Percentiles rank a stretch among this genome's conserved stretches.
Conservation (phyloP, 2,888 invertebrate genomes). For the Oscheius sp. region DNA sequence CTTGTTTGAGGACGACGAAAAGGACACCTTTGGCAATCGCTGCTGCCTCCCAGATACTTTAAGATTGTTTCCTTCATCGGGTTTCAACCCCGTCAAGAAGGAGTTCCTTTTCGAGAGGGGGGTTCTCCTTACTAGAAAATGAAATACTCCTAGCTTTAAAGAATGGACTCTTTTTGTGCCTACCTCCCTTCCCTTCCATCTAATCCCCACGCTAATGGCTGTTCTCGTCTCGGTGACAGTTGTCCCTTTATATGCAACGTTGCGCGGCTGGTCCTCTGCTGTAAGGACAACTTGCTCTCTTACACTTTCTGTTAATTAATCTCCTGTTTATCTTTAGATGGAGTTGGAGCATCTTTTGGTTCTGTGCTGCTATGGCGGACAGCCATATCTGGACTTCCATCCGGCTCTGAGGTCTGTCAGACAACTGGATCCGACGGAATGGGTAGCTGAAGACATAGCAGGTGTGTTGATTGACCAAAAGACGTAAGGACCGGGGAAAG, state of each 20-base stretch:
- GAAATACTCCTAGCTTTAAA: not conserved
- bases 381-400: slow-evolving; percentile 53
- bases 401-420: slow-evolving; percentile 9
- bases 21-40: not conserved
- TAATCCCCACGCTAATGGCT: slow-evolving; percentile 15
- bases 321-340: slow-evolving; percentile 2
- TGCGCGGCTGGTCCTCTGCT: slow-evolving; percentile 9
- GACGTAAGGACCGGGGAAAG: too few relatives aligned
- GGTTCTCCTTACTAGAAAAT: not conserved
- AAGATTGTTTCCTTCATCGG: not conserved
- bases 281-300: not conserved
- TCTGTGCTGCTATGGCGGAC: slow-evolving; percentile 53
- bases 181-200: slow-evolving; percentile 4
- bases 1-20: slow-evolving; percentile 5
- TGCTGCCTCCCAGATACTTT: not conserved
- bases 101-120: not conserved
- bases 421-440: slow-evolving; percentile 41
- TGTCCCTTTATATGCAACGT: slow-evolving; percentile 33
- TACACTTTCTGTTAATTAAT: slow-evolving; percentile 9
- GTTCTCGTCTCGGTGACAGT: slow-evolving; percentile 12
- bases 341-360: slow-evolving; percentile 45
- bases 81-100: not conserved
- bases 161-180: slow-evolving; percentile 3
- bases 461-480: slow-evolving; percentile 1
- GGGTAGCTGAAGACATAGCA: slow-evolving; percentile 38